Evolutionary conservation across 2,797 vertebrate species (phyloP).

Genomic region (Hyperoplus lanceolatus): DNA sequence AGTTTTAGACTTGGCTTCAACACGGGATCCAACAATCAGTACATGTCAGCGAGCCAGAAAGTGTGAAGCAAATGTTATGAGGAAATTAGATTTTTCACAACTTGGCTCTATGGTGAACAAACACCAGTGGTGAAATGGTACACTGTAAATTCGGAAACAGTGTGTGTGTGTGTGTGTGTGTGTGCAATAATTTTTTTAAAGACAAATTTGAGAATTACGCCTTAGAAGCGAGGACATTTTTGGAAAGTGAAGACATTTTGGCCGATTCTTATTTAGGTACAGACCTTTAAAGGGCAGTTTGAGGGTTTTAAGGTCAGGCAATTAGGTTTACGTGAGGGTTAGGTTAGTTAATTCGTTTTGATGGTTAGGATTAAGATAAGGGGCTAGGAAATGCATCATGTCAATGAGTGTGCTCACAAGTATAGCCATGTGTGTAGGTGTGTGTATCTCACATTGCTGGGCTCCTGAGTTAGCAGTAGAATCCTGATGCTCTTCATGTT

Average conservation of each 20-base stretch:
- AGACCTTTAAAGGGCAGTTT: too few relatives aligned
- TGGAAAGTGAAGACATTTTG: too few relatives aligned
- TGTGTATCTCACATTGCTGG: constrained; percentile 89
- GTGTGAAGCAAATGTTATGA: constrained; percentile 21
- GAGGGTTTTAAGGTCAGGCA: too few relatives aligned
- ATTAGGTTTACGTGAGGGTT: too few relatives aligned
- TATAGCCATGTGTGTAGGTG: constrained; percentile 5
- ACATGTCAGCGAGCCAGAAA: neutral
- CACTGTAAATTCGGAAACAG: neutral
- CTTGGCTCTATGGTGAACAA: constrained; percentile 47
- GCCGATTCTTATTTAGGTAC: too few relatives aligned
- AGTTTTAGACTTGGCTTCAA: constrained; percentile 11
- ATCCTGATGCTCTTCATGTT: constrained; percentile 98
- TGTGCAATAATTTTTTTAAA: neutral
- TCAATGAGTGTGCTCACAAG: too few relatives aligned
- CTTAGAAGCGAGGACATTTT: too few relatives aligned
- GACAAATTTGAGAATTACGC: too few relatives aligned
- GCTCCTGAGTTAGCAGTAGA: constrained; percentile 92
- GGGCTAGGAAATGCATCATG: too few relatives aligned
- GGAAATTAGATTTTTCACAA: constrained; percentile 64
- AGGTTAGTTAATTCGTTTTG: too few relatives aligned
- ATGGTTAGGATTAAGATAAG: too few relatives aligned
- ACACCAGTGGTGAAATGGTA: constrained; percentile 50
- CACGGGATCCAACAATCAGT: neutral
- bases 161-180: constrained; percentile 49